Evolutionary conservation across 2,113 vertebrate species (phyloP).

Genomic region (Halcyon malimbica): DNA sequence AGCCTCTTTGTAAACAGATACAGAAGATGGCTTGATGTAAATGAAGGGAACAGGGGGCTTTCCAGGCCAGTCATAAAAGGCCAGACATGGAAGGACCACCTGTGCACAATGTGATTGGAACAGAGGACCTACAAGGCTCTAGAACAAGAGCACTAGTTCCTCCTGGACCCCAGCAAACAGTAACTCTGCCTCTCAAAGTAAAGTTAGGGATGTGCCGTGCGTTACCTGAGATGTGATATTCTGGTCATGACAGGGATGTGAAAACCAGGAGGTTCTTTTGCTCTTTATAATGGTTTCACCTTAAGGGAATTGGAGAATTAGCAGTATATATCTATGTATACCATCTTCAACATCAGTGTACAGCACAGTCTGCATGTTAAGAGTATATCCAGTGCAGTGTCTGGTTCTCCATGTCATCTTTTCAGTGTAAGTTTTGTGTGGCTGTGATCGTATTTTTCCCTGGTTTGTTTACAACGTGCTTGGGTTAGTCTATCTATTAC

Average conservation of each 20-base stretch:
- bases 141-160: too few species aligned
- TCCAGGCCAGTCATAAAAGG: background rate
- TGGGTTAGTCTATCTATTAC: background rate
- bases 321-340: background rate
- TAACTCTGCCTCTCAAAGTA: background rate
- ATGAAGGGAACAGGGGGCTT: background rate
- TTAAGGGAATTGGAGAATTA: background rate
- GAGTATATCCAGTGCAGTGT: background rate
- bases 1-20: background rate
- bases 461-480: background rate
- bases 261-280: background rate
- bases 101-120: background rate
- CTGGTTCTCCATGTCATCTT: background rate
- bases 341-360: background rate
- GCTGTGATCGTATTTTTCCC: rapidly evolving
- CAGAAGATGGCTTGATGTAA: background rate
- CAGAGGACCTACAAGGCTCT: background rate
- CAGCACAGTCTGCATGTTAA: background rate
- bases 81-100: background rate
- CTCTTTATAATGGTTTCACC: background rate
- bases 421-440: background rate
- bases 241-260: background rate
- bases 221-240: background rate
- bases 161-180: background rate
- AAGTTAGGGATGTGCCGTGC: background rate